A percentile compares a stretch with the other conserved stretches of the same genome.
Conservation (phyloP, 2,797 vertebrate genomes). For the Tapera naevia region DNA sequence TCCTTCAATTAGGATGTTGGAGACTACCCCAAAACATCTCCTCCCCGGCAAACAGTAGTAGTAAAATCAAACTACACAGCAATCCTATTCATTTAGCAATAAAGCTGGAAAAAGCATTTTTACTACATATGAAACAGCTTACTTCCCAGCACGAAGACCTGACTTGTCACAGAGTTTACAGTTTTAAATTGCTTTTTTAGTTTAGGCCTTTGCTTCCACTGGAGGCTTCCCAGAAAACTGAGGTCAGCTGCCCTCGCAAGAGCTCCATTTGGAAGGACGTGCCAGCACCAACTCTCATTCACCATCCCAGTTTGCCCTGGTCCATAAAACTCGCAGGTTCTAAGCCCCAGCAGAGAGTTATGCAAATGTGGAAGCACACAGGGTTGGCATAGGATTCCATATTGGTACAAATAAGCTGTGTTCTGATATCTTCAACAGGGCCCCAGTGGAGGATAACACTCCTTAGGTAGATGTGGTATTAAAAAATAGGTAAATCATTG, state of each 20-base stretch:
- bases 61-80: neutral
- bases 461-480: neutral
- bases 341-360: neutral
- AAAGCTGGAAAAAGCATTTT: neutral
- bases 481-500: neutral
- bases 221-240: neutral
- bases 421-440: neutral
- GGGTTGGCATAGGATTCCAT: accelerated
- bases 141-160: neutral
- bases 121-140: neutral
- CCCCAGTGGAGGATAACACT: neutral
- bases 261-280: accelerated
- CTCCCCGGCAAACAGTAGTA: neutral
- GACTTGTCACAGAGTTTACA: neutral
- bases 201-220: neutral
- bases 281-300: neutral
- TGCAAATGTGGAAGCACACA: neutral
- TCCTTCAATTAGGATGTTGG: neutral
- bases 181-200: neutral
- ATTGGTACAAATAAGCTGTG: neutral
- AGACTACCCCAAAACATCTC: neutral
- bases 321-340: accelerated
- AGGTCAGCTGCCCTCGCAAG: neutral
- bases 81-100: neutral
- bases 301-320: neutral